Percentiles rank a stretch among this genome's conserved stretches.
Conservation (phyloP, 37 sponge, comb jelly and placozoan genomes). For the Chondrosia reniformis region DNA sequence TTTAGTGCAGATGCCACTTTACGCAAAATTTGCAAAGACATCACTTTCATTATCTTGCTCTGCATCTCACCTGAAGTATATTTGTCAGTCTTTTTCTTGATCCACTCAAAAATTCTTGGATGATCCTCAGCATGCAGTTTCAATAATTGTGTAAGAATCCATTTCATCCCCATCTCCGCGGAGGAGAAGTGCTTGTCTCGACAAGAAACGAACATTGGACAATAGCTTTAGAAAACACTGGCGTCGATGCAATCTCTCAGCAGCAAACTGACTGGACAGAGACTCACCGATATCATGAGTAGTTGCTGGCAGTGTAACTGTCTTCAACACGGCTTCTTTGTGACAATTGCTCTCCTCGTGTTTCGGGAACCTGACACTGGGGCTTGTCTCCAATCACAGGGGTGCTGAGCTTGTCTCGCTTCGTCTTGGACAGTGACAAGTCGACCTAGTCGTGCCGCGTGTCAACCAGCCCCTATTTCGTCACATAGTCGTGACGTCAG, state of each 20-base stretch:
- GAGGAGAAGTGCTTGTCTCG: conserved; percentile 26
- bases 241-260: conserved; percentile 24
- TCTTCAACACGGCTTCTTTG: conserved; percentile 24
- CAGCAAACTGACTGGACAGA: conserved; percentile 21
- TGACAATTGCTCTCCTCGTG: conserved; percentile 38
- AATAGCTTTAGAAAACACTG: neutral
- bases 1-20: conserved; percentile 28
- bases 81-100: conserved; percentile 35
- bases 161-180: conserved; percentile 33
- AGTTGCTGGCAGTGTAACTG: conserved; percentile 23
- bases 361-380: conserved; percentile 29
- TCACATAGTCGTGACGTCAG: conserved; percentile 8
- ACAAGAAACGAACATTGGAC: conserved; percentile 27
- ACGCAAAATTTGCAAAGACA: conserved; percentile 38
- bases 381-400: conserved; percentile 17
- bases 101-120: conserved; percentile 23
- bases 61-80: conserved; percentile 30
- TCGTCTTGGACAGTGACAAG: conserved; percentile 14
- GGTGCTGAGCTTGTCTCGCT: conserved; percentile 14
- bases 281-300: conserved; percentile 46
- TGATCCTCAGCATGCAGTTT: conserved; percentile 24
- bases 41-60: conserved; percentile 18
- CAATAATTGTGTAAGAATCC: conserved; percentile 27
- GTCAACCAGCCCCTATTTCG: neutral
- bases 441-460: no score